Evolutionary conservation across 1,140 invertebrate genomes (phyloP), one percentile per base, ranked within the genome.

Genomic region (Homarus americanus): DNA sequence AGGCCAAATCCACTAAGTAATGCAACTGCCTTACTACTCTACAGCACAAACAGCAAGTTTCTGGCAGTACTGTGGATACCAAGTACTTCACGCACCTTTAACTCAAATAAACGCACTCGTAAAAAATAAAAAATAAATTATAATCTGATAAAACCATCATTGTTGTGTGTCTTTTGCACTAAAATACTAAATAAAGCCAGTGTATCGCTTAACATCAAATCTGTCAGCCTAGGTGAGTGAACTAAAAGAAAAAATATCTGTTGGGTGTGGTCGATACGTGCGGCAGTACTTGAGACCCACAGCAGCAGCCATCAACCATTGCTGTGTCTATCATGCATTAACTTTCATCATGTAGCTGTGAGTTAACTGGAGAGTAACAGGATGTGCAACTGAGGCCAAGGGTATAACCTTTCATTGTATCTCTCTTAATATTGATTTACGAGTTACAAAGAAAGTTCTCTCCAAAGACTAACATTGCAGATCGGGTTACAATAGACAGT

Each of bases 21-120:
- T 90, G 87, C 87, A 90, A 83, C 80, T 90, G 87, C 79, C 80
- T 53, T 44, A 75, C 87, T 90, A 90, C 87, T 90, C 79, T 90
- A 90, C 79, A 82, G 87, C 87, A 90, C 69, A 82, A 44, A 63
- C 44, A 73, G 84, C 38, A 86, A 58, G 84, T 76, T 72, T 86
- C 28, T 75, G 73, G 82, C 36, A 15, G 34, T 32, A 49, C 36
- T 53, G 34, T 69, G 63, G 63, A 7, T 69, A 12, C 28, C 63
- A 32, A 69, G 2, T 69, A 69, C 24, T 69, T n/a, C n/a, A n/a
- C n/a, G n/a, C n/a, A n/a, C n/a, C n/a, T n/a, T n/a, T n/a, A n/a
- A n/a, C n/a, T n/a, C n/a, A n/a, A n/a, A n/a, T 34, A 69, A 69
- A 69, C 63, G 1, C 44, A 7, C n/a, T 69, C 63, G 17, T 58